Percentiles rank a stretch among this genome's conserved stretches.
phyloP scores from a whole-genome alignment of 2,888 invertebrate genomes.

The Lycophotia porphyrea region DNA sequence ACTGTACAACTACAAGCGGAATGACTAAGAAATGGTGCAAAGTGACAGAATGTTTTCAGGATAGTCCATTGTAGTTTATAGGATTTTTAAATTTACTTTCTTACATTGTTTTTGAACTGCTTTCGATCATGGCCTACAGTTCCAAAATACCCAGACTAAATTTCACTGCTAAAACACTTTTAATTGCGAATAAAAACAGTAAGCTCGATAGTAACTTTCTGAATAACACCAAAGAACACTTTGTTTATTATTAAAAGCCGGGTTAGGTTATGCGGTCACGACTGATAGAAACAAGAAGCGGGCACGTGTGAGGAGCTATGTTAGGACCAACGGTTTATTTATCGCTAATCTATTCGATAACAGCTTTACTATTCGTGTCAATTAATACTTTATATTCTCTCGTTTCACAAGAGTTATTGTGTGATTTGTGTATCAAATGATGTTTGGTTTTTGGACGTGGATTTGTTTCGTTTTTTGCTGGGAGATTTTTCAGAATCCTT shows the following conservation, averaged over 20 bases:
- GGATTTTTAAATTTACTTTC: neutral
- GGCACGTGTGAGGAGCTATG: slow-evolving; percentile 31
- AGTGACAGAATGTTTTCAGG: neutral
- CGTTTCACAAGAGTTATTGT: slow-evolving; percentile 19
- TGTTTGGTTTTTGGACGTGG: no score
- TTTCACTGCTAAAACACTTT: neutral
- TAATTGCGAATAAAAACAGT: neutral
- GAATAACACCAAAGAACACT: slow-evolving; percentile 37
- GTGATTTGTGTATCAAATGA: neutral
- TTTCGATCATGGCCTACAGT: neutral
- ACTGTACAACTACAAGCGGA: neutral
- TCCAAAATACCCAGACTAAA: neutral
- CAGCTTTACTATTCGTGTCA: slow-evolving; percentile 51
- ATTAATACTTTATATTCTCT: slow-evolving; percentile 42
- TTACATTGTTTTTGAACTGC: neutral
- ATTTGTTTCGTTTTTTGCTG: neutral
- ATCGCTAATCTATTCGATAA: slow-evolving; percentile 49
- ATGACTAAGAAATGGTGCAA: neutral
- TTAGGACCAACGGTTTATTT: slow-evolving; percentile 53
- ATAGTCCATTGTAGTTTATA: neutral
- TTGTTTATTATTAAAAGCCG: slow-evolving; percentile 51
- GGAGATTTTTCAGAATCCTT: slow-evolving; percentile 1
- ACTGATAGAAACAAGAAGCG: slow-evolving; percentile 59
- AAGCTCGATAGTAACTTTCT: slow-evolving; percentile 13
- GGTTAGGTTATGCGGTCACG: slow-evolving; percentile 52